Evolutionary conservation across 1,140 invertebrate genomes (phyloP), one percentile per base, ranked within the genome.

Genomic region (Bombus ignitus): DNA sequence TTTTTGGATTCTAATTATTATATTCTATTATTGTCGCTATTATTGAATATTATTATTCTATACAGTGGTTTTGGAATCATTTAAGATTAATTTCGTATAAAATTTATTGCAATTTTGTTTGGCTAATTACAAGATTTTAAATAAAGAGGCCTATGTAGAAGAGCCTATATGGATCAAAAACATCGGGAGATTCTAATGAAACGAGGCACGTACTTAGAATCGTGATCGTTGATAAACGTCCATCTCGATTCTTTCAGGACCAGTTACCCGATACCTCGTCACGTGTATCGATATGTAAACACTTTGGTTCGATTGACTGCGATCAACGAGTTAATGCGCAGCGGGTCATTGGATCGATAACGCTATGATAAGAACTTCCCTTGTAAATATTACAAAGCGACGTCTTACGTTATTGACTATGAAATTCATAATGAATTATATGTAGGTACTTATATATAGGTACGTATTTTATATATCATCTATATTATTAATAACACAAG

Each of bases 191-290:
- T 62, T 35, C 15, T 39, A 39, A n/a, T 2, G 47, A 53, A 53
- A 53, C 0, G 1, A 22, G 18, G 47, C 47, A 53, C 80, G 71
- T 66, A 83, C 88, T 76, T 53, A 53, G 70, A 66, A 44, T 8
- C 28, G 10, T n/a, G 18, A 22, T 6, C 62, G 4, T 25, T 70
- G 89, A 88, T 86, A 85, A 90, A 44, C 59, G 18, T 53, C 75
- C 76, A 77, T 80, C 37, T 79, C 37, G 37, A 62, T 88, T 81
- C 35, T 71, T 83, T 66, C 15, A 28, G 82, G 62, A 18, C 74
- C 47, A 32, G 87, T 85, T 79, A 91, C 76, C 85, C 68, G 89
- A 91, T 70, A 85, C 76, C 66, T 28, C 65, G 72, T 89, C 90
- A 91, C 90, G 90, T 72, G 57, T 59, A 70, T n/a, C 18, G 22